These are phyloP conservation scores for Trichonephila inaurata DNA, from an alignment of 1,140 invertebrate genomes.

Conservation along the genomic window DNA sequence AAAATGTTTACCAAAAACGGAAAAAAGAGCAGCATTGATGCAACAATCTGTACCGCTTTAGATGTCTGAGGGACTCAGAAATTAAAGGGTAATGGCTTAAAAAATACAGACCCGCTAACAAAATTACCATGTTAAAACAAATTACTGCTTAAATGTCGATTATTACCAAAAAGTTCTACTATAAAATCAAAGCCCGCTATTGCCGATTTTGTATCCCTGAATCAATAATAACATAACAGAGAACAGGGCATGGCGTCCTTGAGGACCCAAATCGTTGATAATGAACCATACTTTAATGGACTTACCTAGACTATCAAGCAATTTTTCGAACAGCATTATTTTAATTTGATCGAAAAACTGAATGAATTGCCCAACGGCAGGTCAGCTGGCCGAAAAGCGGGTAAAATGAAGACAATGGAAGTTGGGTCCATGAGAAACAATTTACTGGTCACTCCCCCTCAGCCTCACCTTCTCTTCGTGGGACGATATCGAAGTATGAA, in stretches of 20 bases:
- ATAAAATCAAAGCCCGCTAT: too few species aligned
- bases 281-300: background rate
- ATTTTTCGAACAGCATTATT: background rate
- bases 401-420: background rate
- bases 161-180: too few species aligned
- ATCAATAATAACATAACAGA: background rate
- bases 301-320: too few species aligned
- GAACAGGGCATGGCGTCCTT: background rate
- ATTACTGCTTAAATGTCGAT: too few species aligned
- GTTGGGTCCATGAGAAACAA: conserved; percentile 3
- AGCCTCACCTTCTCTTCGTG: background rate
- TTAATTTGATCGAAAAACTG: background rate
- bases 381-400: background rate
- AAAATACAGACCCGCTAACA: too few species aligned
- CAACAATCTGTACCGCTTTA: too few species aligned
- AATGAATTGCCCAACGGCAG: background rate
- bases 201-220: background rate
- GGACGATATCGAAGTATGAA: conserved; percentile 22
- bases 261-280: background rate
- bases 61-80: too few species aligned
- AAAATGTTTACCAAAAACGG: too few species aligned
- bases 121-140: too few species aligned
- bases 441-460: background rate
- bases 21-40: too few species aligned
- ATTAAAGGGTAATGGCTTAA: too few species aligned